Percentiles rank a stretch among this genome's conserved stretches.
Conservation (phyloP, 2,113 vertebrate species). For the Rostratula benghalensis region DNA sequence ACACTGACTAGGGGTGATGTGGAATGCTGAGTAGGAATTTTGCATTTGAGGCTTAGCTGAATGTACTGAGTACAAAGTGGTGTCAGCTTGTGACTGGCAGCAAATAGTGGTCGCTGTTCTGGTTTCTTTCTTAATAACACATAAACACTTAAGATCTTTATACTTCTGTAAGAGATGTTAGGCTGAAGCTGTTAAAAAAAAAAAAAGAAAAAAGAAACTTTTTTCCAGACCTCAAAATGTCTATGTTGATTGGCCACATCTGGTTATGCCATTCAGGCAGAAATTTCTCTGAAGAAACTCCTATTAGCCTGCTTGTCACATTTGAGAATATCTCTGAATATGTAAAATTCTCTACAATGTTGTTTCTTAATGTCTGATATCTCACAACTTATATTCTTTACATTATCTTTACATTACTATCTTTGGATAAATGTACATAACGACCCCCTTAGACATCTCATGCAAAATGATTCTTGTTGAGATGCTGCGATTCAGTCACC, state of each 20-base stretch:
- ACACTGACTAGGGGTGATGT: background rate
- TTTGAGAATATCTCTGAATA: conserved; percentile 27
- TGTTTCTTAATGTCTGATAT: conserved; percentile 4
- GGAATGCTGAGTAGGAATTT: background rate
- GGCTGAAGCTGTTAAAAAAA: background rate
- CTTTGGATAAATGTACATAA: background rate
- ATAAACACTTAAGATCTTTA: background rate
- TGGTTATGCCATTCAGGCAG: background rate
- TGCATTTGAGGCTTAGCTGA: background rate
- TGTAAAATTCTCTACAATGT: background rate
- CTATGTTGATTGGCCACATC: conserved; percentile 41
- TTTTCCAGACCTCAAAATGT: background rate
- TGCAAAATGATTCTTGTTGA: background rate
- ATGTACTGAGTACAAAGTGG: background rate
- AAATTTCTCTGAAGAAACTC: conserved; percentile 32
- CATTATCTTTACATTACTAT: background rate
- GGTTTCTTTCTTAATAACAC: background rate
- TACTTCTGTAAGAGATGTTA: background rate
- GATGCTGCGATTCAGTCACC: background rate
- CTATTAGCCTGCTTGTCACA: conserved; percentile 33
- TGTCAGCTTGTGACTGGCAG: background rate
- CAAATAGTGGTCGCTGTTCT: background rate
- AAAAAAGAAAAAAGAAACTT: background rate
- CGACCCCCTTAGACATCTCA: background rate
- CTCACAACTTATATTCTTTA: background rate